Base-by-base conservation (phyloP, 2,888 invertebrate genomes). In the Trileptium ribeirensis region DNA sequence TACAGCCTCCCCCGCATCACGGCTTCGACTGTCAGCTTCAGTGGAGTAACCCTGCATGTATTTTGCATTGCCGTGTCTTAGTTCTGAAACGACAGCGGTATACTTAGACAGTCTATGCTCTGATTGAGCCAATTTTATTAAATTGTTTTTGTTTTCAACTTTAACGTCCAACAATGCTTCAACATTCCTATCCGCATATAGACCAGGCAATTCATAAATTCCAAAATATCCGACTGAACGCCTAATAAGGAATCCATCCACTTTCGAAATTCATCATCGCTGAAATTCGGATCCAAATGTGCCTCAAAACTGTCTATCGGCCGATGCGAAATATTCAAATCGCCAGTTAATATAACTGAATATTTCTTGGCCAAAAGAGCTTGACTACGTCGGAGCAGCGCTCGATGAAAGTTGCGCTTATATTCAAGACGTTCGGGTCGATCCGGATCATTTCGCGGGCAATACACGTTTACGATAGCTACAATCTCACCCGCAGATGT, bases 401-500 rank as follows among this genome's bases (percentile, higher is more conserved):
- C 84, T 37, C 88, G 84, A 83, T 89, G 89, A 85, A 91, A 91
- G 40, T 87, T 84, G 36, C 90, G 84, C 85, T 91, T 91, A 84
- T 88, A 91, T 8, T 84, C 80, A 40, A 87, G 85, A 67, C 91
- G 85, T 37, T 90, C 90, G 31, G 88, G 88, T 37, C 88, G 88
- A 3, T 89, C 90, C 36, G 89, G 89, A 80, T 90, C 90, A 29
- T 89, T 90, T 74, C 90, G 85, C 0, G 91, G 91, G 84, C 90
- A 90, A 85, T 91, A 91, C 19, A 91, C 89, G 85, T 91, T 91
- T 81, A 91, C 89, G 3, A 91, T 83, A 2, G 86, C 85, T 79
- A 89, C 84, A 36, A 85, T 82, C 75, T 83, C 83, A 36, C 85
- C 38, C 1, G 15, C 78, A 83, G 38, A 24, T 38, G 8, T 15